Evolutionary conservation across 2,888 invertebrate genomes (phyloP).

Genomic region (Spodoptera exigua): DNA sequence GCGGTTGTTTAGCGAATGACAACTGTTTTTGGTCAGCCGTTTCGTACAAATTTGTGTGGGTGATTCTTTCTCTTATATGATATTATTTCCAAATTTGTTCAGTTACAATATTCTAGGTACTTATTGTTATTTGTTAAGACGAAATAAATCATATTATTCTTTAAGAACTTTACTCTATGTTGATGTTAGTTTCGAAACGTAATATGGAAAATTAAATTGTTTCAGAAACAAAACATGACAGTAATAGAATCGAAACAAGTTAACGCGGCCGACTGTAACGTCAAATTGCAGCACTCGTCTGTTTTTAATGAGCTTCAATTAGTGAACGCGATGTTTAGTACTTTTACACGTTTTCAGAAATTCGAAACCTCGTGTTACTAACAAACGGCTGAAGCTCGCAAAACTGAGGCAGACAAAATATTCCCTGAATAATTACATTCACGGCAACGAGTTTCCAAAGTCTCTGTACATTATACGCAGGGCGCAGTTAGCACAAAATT

Average conservation of each 20-base stretch:
- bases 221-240: too few relatives aligned
- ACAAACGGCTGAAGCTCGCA: slow-evolving; percentile 7
- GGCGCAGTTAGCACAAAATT: slow-evolving; percentile 55
- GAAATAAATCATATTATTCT: too few relatives aligned
- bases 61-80: too few relatives aligned
- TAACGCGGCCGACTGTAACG: not conserved
- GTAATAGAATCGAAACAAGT: too few relatives aligned
- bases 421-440: slow-evolving; percentile 52
- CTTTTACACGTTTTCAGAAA: slow-evolving; percentile 7
- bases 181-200: too few relatives aligned
- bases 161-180: too few relatives aligned
- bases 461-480: slow-evolving; percentile 57
- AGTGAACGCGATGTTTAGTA: not conserved
- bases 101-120: not conserved
- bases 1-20: not conserved
- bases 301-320: slow-evolving; percentile 14
- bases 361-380: slow-evolving; percentile 1
- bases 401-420: slow-evolving; percentile 43
- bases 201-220: too few relatives aligned
- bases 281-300: not conserved
- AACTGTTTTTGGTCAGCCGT: not conserved
- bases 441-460: slow-evolving; percentile 49
- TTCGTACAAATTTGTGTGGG: not conserved
- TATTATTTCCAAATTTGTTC: too few relatives aligned
- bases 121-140: too few relatives aligned